Base-by-base conservation (phyloP, 53 echinoderm and acorn worm genomes). In the Mesocentrotus franciscanus region DNA sequence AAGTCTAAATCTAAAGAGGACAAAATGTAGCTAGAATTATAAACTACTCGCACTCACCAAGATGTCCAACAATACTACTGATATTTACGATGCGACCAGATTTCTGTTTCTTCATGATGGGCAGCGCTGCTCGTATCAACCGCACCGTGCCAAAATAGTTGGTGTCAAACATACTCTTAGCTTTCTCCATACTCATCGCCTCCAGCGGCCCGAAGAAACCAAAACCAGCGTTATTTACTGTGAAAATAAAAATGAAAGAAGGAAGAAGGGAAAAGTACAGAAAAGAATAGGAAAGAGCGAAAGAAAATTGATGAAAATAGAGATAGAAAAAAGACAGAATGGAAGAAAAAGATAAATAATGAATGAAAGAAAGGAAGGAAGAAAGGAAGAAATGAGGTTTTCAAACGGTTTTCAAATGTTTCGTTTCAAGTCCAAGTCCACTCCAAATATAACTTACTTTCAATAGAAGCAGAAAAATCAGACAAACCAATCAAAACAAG, bases 41-140 rank as follows among this genome's bases (percentile, higher is more conserved):
- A 49, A 49, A 49, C 49, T 49, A 49, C 49, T 6, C 49, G 4
- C 6, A 64, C 92, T 58, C 71, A 96, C 96, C 78, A 24, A 87
- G 78, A 71, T 95, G 29, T 10, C 95, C 95, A 9, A 93, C 66
- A 18, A 96, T 14, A 57, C 96, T 96, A 16, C 95, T 92, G 27
- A 95, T 95, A 79, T 95, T 95, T 66, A 96, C 61, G 68, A 96
- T 96, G n/a, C 96, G 85, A 29, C 96, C 96, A 26, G 95, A 71
- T 13, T 61, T 71, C 35, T 83, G 84, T 36, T 66, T 49, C 94
- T 95, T 96, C 96, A 96, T 96, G 39, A 72, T 24, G 1, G 96
- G 96, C 0, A 95, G 59, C 10, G 94, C 96, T 27, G 85, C 95
- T 56, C 93, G 75, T 8, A 90, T 95, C 96, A 96, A 71, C 18